Evolutionary conservation across 2,113 vertebrate genomes (phyloP).

Genomic region (Eidolon helvum): DNA sequence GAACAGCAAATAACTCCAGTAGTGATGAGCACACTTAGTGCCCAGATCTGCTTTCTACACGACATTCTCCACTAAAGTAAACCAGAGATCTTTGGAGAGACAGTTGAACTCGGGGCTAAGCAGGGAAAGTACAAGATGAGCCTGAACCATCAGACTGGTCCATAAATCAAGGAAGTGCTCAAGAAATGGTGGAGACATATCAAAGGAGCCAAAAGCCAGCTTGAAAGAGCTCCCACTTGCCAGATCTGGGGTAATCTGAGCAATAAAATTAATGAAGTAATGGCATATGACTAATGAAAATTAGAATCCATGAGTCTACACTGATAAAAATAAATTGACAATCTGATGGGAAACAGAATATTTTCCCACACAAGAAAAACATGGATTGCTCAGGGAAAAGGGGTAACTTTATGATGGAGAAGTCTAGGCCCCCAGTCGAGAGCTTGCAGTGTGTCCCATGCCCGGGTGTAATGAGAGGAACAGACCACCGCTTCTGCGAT

Average conservation of each 20-base stretch:
- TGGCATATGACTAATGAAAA: background rate
- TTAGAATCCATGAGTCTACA: background rate
- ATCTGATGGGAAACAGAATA: background rate
- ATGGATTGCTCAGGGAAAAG: background rate
- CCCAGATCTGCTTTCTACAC: background rate
- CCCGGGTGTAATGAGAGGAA: background rate
- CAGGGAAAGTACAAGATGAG: background rate
- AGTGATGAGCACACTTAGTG: background rate
- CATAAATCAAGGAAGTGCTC: background rate
- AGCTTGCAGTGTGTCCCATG: background rate
- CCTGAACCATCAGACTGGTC: no score
- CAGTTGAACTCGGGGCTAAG: background rate
- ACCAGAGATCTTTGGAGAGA: background rate
- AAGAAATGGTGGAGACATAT: no score
- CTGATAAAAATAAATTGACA: background rate
- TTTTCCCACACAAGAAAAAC: background rate
- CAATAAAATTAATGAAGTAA: background rate
- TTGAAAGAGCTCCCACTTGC: background rate
- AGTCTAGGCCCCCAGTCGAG: background rate
- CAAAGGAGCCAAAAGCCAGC: background rate
- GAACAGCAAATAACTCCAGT: background rate
- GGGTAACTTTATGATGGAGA: background rate
- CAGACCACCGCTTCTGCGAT: accelerated
- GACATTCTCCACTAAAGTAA: background rate
- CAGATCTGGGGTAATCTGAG: background rate